A percentile compares a stretch with the other conserved stretches of the same genome.
Conservation (phyloP, 2,113 vertebrate species). For the Lepus timidus region DNA sequence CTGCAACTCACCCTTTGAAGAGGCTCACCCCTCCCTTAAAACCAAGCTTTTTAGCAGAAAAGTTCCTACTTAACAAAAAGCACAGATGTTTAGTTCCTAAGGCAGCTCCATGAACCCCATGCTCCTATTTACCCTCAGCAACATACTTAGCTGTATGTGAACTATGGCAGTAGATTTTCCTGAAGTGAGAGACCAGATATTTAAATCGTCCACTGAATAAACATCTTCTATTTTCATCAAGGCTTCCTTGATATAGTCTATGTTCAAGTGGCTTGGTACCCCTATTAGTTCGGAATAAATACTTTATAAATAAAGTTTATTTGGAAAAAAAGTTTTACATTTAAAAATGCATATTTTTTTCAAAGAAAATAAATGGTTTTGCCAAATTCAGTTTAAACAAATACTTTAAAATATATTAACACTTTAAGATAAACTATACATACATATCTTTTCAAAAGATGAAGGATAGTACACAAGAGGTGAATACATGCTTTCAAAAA, state of each 20-base stretch:
- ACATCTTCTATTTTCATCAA: conserved; percentile 96
- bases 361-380: conserved; percentile 57
- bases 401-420: conserved; percentile 16
- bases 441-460: background rate
- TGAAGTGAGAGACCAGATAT: conserved; percentile 96
- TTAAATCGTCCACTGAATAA: conserved; percentile 95
- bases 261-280: conserved; percentile 94
- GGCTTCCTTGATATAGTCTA: conserved; percentile 93
- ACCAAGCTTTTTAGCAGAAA: conserved; percentile 43
- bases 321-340: conserved; percentile 26
- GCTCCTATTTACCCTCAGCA: background rate
- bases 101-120: background rate
- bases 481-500: conserved; percentile 49
- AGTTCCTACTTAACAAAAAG: conserved; percentile 10
- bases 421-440: conserved; percentile 53
- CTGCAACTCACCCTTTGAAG: conserved; percentile 11
- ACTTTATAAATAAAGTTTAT: conserved; percentile 55
- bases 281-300: conserved; percentile 87
- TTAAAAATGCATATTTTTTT: background rate
- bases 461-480: conserved; percentile 1
- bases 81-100: conserved; percentile 30
- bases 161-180: conserved; percentile 95
- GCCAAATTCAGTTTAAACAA: conserved; percentile 49
- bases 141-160: conserved; percentile 95
- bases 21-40: conserved; percentile 41